These are phyloP conservation scores for Synergus laeviventris DNA, from an alignment of 2,888 invertebrate species.

Conservation along the genomic window DNA sequence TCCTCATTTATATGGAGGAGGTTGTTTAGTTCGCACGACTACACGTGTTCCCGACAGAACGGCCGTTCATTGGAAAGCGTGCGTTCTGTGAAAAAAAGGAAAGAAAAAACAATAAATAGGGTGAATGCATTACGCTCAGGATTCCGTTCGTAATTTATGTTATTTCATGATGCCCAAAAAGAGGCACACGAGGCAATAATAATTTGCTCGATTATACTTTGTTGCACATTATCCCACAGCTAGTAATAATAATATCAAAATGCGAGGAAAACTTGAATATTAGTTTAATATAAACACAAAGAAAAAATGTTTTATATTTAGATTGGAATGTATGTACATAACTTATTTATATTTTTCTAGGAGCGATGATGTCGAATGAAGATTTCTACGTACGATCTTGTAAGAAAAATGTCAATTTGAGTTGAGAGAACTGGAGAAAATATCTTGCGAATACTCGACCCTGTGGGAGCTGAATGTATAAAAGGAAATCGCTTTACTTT, in stretches of 20 bases:
- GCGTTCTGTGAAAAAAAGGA: not conserved
- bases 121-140: constrained; percentile 10
- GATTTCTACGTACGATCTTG: not conserved
- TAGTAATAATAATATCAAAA: not conserved
- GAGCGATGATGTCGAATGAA: not conserved
- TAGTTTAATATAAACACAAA: too few relatives aligned
- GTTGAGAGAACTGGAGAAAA: constrained; percentile 15
- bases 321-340: not conserved
- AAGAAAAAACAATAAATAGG: constrained; percentile 27
- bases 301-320: too few relatives aligned
- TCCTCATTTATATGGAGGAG: constrained; percentile 37
- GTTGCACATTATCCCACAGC: not conserved
- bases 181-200: not conserved
- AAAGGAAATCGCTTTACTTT: constrained; percentile 71
- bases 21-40: constrained; percentile 31
- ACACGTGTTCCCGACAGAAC: constrained; percentile 30
- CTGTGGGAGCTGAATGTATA: constrained; percentile 67
- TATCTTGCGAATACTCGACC: constrained; percentile 46
- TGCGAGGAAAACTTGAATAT: not conserved
- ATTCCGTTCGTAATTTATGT: constrained; percentile 12
- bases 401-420: constrained; percentile 11
- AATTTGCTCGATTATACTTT: not conserved
- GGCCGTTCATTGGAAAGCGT: constrained; percentile 33
- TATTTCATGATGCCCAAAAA: constrained; percentile 27
- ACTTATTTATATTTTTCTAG: not conserved